Evolutionary conservation across 2,113 vertebrate species (phyloP).

Genomic region (Panthera leo): DNA sequence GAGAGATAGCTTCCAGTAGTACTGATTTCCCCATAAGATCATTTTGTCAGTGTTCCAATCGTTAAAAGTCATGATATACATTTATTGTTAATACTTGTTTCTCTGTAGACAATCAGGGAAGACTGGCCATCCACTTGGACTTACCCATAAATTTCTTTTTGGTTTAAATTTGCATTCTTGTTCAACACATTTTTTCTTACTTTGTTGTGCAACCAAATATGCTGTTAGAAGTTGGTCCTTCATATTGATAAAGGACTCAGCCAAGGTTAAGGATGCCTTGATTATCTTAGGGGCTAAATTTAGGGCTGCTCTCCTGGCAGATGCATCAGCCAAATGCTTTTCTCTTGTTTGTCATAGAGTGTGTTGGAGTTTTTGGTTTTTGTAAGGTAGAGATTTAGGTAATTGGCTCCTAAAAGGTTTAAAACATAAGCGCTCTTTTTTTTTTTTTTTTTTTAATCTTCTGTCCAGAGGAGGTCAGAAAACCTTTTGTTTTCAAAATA

Average conservation of each 20-base stretch:
- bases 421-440: background rate
- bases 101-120: background rate
- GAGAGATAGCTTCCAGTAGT: background rate
- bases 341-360: background rate
- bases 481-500: slow-evolving; percentile 13
- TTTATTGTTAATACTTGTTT: background rate
- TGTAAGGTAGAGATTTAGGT: background rate
- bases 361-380: background rate
- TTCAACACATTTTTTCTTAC: background rate
- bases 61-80: background rate
- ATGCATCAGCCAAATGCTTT: background rate
- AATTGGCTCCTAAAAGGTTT: background rate
- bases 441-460: background rate
- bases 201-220: background rate
- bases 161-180: background rate
- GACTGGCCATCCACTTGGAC: background rate
- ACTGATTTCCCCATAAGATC: background rate
- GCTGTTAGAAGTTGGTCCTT: background rate
- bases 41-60: background rate
- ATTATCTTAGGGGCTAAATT: background rate
- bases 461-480: background rate
- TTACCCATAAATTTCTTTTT: background rate
- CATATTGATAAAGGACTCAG: background rate
- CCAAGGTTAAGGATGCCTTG: background rate
- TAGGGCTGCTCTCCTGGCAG: background rate